Conservation (phyloP, 1,140 invertebrate genomes). For the Diplogasteroides magnus region DNA sequence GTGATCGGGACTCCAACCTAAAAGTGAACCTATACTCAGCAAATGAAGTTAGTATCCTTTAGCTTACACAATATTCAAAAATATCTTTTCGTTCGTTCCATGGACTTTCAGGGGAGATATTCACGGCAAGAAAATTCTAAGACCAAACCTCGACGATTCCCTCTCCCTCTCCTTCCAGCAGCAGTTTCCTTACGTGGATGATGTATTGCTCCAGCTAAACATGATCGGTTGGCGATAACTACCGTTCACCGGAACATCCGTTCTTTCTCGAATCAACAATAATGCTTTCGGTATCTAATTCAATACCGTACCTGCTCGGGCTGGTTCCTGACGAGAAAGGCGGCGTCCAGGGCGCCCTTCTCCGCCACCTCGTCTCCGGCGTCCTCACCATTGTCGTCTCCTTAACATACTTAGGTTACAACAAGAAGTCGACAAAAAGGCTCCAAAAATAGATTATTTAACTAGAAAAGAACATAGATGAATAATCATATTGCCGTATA, state of each 20-base stretch:
- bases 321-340: background rate
- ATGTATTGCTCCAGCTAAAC: constrained; percentile 30
- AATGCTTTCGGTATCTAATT: background rate
- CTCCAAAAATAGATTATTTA: background rate
- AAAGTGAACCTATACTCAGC: too few relatives aligned
- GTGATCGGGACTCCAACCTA: constrained; percentile 35
- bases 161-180: constrained; percentile 46
- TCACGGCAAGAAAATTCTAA: too few relatives aligned
- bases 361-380: constrained; percentile 1
- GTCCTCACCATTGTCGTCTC: background rate
- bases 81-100: too few relatives aligned
- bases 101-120: too few relatives aligned
- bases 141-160: constrained; percentile 41
- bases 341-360: constrained; percentile 4
- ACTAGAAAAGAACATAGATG: background rate
- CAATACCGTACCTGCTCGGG: background rate
- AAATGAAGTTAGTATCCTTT: too few relatives aligned
- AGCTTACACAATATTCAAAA: too few relatives aligned
- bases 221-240: background rate
- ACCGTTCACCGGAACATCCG: background rate
- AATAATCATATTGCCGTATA: background rate
- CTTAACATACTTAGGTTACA: background rate
- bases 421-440: background rate
- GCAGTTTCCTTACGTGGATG: constrained; percentile 29
- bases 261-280: background rate